Base-by-base conservation (phyloP, 2,113 vertebrate species). In the Spilogale gracilis region DNA sequence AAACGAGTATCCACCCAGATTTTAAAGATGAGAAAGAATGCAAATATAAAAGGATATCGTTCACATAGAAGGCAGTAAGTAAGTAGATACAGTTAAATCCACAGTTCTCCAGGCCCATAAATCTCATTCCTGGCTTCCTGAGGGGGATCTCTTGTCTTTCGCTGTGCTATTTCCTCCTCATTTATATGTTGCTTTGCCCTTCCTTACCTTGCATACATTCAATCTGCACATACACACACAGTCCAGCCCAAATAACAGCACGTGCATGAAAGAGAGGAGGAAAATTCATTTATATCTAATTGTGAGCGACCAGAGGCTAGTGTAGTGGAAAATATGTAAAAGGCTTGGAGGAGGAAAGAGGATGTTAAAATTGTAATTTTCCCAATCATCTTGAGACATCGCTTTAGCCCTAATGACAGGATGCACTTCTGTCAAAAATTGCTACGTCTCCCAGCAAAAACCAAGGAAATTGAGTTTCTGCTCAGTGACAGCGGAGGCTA, bases 291-390 rank as follows among this genome's bases (percentile, higher is more conserved):
- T 98, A 94, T 97, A 98, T 98, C 98, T 97, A 97, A 69, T 92
- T 32, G 2, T 5, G 9, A 99, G 97, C 98, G 98, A 97, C 98
- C 97, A 97, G 97, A 97, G 98, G 98, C 98, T 88, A 71, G 97
- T 5, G 7, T 25, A 96, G 98, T 98, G 97, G 98, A 98, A 98
- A 99, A 98, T 96, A 98, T 88, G 96, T 97, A 98, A 98, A 98
- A 97, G 97, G 97, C 98, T 98, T 30, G 97, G 93, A 98, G 73
- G 94, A 85, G 97, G 97, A 97, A 97, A 98, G 94, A 96, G 96
- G 95, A 98, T 98, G 98, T 97, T 98, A 97, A 98, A 98, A 98
- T 91, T 94, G 95, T 97, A 98, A 98, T 98, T 99, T 98, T 97
- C 90, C 97, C 97, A 98, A 98, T 98, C 65, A 45, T 8, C 97